phyloP scores from a whole-genome alignment of 2,888 invertebrate species.

The Rhynchonema sp. region DNA sequence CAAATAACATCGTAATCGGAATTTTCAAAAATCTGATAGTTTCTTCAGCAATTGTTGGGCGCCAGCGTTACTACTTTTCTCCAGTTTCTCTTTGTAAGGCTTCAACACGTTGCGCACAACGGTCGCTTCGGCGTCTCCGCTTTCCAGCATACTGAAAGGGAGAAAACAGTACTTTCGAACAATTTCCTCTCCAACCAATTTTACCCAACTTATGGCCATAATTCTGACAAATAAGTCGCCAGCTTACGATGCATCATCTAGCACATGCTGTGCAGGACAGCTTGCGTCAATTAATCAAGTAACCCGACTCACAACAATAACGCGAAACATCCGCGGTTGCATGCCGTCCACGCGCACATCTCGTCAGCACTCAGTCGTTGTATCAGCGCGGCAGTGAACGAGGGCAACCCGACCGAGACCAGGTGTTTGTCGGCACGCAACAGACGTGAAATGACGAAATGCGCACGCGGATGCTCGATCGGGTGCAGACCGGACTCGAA shows the following conservation, averaged over 20 bases:
- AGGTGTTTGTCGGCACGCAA: not conserved
- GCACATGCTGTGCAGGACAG: too few relatives aligned
- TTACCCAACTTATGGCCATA: not conserved
- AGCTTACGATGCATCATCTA: too few relatives aligned
- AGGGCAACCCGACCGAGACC: not conserved
- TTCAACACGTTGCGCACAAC: not conserved
- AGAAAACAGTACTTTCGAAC: not conserved
- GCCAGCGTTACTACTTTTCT: not conserved
- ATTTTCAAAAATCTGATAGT: not conserved
- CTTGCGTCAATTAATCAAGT: too few relatives aligned
- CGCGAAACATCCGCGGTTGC: slow-evolving; percentile 6
- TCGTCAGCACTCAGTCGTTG: not conserved
- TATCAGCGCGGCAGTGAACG: not conserved
- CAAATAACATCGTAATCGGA: too few relatives aligned
- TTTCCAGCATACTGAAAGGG: not conserved
- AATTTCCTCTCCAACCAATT: not conserved
- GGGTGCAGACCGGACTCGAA: slow-evolving; percentile 7
- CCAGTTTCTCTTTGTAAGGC: not conserved
- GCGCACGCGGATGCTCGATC: slow-evolving; percentile 10
- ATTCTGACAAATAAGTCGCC: too few relatives aligned
- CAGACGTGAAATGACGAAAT: slow-evolving; percentile 1
- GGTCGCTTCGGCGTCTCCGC: not conserved
- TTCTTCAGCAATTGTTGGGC: not conserved
- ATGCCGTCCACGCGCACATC: slow-evolving; percentile 3
- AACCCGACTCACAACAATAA: not conserved